These are phyloP conservation scores for Lasiurus borealis DNA, from an alignment of 2,113 vertebrate genomes.

Conservation along the genomic window DNA sequence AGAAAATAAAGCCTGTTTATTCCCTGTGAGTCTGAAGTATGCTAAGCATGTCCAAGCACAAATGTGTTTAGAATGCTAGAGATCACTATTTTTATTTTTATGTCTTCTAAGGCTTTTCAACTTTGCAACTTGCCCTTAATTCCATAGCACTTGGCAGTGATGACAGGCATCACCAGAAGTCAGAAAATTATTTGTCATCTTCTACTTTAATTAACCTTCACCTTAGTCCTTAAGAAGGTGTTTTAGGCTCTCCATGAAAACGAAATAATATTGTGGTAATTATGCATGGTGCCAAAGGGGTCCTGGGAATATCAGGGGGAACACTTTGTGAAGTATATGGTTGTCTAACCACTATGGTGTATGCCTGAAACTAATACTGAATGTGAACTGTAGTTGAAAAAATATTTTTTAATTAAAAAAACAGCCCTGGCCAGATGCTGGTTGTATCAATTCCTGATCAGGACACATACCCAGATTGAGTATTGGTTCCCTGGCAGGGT, in stretches of 20 bases:
- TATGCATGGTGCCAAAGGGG: neutral
- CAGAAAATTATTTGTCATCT: slow-evolving; percentile 23
- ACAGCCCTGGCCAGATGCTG: neutral
- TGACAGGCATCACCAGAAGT: neutral
- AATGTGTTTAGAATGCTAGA: neutral
- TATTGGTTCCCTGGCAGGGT: neutral
- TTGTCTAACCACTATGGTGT: neutral
- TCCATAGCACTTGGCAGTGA: neutral
- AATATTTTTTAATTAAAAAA: neutral
- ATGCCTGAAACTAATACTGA: neutral
- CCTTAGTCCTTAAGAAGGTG: neutral
- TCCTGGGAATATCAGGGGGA: neutral
- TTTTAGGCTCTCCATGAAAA: neutral
- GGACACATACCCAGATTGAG: neutral
- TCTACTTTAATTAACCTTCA: neutral
- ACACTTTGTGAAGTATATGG: neutral
- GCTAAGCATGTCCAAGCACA: neutral
- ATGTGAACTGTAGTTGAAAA: neutral
- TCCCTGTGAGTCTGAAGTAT: neutral
- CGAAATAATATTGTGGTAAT: neutral
- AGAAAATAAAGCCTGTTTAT: slow-evolving; percentile 45
- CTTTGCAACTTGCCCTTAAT: neutral
- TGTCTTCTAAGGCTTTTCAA: neutral
- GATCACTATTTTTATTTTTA: neutral
- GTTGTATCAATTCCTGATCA: neutral